Conservation (phyloP, 2,888 invertebrate species). For the Lithosia quadra region DNA sequence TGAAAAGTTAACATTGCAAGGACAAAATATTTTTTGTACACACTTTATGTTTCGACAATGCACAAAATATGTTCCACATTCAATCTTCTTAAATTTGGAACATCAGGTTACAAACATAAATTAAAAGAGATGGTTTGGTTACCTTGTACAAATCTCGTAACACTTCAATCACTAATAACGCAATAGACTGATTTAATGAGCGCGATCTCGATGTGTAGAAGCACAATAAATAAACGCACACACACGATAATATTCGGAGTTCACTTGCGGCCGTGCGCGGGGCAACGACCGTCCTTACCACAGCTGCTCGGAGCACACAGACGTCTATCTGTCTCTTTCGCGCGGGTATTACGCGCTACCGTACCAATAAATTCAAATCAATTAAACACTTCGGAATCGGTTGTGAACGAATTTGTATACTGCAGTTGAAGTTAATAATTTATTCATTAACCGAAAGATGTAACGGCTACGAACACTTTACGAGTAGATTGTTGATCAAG, state of each 20-base stretch:
- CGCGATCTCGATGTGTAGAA: conserved; percentile 52
- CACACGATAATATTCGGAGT: conserved; percentile 82
- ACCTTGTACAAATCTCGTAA: conserved; percentile 46
- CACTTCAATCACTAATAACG: conserved; percentile 47
- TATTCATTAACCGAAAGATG: conserved; percentile 34
- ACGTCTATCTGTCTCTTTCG: conserved; percentile 71
- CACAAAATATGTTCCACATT: background rate
- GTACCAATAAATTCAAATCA: conserved; percentile 60
- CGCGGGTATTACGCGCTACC: conserved; percentile 68
- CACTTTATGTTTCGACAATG: background rate
- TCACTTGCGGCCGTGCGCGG: conserved; percentile 82
- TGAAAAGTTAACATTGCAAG: conserved; percentile 10
- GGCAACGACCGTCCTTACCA: conserved; percentile 87
- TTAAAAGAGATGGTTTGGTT: conserved; percentile 34
- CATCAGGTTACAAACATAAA: conserved; percentile 9
- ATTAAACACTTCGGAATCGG: conserved; percentile 50
- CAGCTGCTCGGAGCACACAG: conserved; percentile 75
- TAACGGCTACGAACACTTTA: conserved; percentile 27
- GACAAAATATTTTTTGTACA: background rate
- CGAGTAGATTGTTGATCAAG: background rate
- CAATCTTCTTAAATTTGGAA: background rate
- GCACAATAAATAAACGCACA: conserved; percentile 72
- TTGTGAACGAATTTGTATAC: conserved; percentile 48
- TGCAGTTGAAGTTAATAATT: conserved; percentile 42
- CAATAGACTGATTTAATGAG: conserved; percentile 55